Conservation (phyloP, 1,140 invertebrate genomes). For the Lepidurus arcticus region DNA sequence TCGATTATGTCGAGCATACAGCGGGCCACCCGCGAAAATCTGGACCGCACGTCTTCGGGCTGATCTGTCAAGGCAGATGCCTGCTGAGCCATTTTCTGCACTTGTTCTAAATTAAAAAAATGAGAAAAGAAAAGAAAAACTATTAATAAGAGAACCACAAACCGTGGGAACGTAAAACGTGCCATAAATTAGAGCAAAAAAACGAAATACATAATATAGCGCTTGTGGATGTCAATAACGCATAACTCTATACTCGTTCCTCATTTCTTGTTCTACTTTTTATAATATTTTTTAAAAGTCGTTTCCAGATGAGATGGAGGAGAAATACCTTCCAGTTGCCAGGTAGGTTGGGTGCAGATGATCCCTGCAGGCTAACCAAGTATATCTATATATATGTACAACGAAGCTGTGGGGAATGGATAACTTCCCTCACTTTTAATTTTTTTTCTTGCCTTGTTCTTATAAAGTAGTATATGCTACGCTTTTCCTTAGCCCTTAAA, state of each 20-base stretch:
- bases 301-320: neutral
- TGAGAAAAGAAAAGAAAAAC: neutral
- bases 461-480: neutral
- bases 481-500: neutral
- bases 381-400: neutral
- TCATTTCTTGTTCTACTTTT: too few species aligned
- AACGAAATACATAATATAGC: neutral
- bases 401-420: neutral
- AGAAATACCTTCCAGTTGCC: neutral
- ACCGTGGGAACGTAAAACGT: slow-evolving; percentile 23
- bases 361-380: slow-evolving; percentile 10
- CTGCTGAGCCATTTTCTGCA: neutral
- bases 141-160: neutral
- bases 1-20: slow-evolving; percentile 45
- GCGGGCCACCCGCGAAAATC: slow-evolving; percentile 42
- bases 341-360: neutral
- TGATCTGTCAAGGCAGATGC: slow-evolving; percentile 26
- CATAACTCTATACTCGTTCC: neutral
- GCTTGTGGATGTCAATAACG: slow-evolving; percentile 10
- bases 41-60: slow-evolving; percentile 26
- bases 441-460: neutral
- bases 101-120: slow-evolving; percentile 19
- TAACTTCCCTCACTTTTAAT: neutral
- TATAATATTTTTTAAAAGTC: neutral
- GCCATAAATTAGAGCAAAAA: neutral